Percentiles rank a stretch among this genome's conserved stretches.
phyloP scores from a whole-genome alignment of 92 coral and sea anemone species.

The Pocillopora meandrina region DNA sequence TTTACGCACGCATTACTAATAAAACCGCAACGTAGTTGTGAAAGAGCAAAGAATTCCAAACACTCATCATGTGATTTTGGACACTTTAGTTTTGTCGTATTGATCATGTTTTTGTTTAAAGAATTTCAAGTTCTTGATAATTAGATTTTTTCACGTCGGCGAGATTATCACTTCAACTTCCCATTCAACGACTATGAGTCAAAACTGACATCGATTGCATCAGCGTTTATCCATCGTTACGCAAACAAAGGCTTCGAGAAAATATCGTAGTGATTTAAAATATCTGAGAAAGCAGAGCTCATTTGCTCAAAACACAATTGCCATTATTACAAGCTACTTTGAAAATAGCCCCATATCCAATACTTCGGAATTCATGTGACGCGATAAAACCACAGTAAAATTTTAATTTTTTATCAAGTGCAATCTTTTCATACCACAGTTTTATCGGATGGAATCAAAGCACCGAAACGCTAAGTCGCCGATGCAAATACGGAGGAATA shows the following conservation, averaged over 20 bases:
- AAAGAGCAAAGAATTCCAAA: constrained; percentile 29
- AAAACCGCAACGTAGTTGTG: constrained; percentile 25
- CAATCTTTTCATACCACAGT: no score
- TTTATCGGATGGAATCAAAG: no score
- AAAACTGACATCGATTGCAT: neutral
- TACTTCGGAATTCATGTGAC: neutral
- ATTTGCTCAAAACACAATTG: neutral
- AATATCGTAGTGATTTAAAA: neutral
- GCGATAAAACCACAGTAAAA: no score
- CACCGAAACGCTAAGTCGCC: neutral
- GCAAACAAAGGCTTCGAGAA: neutral
- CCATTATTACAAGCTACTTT: neutral
- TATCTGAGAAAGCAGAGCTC: neutral
- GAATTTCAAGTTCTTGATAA: neutral
- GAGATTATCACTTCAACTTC: neutral
- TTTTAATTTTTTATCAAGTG: no score
- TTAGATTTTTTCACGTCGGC: neutral
- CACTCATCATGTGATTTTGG: constrained; percentile 18
- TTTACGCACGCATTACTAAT: neutral
- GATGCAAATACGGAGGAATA: neutral
- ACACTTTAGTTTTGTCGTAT: constrained; percentile 6
- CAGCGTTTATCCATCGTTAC: neutral
- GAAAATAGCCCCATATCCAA: neutral
- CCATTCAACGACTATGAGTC: neutral
- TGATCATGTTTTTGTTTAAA: constrained; percentile 7